Conservation (phyloP, 2,113 vertebrate species). For the Brienomyrus brachyistius region DNA sequence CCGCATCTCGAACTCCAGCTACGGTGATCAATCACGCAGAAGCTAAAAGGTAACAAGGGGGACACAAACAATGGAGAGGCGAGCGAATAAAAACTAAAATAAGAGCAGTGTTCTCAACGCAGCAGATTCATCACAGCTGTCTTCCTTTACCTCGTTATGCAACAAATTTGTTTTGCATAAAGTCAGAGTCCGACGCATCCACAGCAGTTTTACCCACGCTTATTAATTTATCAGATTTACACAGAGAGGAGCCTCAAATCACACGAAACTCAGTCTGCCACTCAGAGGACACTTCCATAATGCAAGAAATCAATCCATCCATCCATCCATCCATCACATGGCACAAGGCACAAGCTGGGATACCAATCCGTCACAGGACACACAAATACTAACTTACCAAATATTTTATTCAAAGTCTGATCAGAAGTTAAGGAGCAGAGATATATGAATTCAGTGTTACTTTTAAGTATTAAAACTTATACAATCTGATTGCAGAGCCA, state of each 20-base stretch:
- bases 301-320: not conserved
- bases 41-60: not conserved
- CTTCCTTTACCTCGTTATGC: not conserved
- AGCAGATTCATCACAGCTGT: not conserved
- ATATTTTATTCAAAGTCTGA: conserved; percentile 13
- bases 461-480: not conserved
- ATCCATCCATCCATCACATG: not conserved
- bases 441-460: not conserved
- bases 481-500: not conserved
- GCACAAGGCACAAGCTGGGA: not conserved
- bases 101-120: not conserved
- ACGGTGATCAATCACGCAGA: conserved; percentile 12
- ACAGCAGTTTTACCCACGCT: not conserved
- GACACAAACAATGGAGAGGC: not conserved
- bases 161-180: not conserved
- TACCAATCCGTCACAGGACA: not conserved
- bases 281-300: not conserved
- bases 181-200: not conserved
- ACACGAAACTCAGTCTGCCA: not conserved
- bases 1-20: not conserved
- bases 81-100: not conserved
- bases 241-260: not conserved
- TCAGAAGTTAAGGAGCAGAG: not conserved
- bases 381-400: not conserved
- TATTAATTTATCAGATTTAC: not conserved